phyloP scores from a whole-genome alignment of 2,113 vertebrate genomes.

The Crotophaga sulcirostris region DNA sequence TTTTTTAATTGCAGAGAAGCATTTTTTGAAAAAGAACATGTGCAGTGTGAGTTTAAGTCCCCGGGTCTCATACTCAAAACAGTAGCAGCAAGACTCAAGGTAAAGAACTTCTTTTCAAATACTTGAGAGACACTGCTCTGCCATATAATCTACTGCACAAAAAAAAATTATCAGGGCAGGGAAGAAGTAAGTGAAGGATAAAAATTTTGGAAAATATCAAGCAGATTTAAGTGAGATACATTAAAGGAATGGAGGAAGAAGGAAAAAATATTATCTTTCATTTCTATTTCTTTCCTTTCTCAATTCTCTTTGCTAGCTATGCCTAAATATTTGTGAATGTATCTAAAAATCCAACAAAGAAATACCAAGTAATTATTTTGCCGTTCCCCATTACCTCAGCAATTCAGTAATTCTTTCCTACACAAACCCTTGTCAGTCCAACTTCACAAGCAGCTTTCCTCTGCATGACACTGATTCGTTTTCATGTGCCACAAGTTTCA shows the following conservation, averaged over 20 bases:
- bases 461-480: neutral
- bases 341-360: neutral
- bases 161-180: neutral
- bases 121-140: neutral
- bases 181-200: neutral
- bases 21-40: neutral
- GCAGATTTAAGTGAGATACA: neutral
- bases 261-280: neutral
- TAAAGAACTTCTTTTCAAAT: neutral
- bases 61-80: neutral
- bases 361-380: neutral
- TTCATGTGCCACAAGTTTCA: neutral
- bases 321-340: neutral
- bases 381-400: neutral
- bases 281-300: neutral
- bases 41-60: neutral
- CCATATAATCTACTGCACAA: neutral
- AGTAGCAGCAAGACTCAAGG: neutral
- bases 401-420: neutral
- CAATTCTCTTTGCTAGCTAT: neutral
- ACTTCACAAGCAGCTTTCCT: neutral
- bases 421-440: neutral
- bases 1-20: neutral
- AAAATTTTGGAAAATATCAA: neutral
- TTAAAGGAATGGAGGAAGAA: neutral